A percentile compares a stretch with the other conserved stretches of the same genome.
phyloP scores from a whole-genome alignment of 2,888 invertebrate genomes.

The Oeneis ivallda region DNA sequence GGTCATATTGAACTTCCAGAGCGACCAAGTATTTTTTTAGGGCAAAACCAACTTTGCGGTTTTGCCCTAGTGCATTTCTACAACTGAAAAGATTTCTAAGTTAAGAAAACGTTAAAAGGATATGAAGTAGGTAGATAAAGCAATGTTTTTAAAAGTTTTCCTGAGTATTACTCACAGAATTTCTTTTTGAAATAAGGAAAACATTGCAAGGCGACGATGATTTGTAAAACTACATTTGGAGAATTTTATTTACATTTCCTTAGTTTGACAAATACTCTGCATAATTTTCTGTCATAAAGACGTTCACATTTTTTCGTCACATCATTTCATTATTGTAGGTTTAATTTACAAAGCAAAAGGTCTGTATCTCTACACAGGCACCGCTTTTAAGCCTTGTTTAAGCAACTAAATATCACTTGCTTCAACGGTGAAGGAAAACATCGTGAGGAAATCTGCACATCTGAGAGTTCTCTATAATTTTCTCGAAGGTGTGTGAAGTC shows the following conservation, averaged over 20 bases:
- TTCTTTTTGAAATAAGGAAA: conserved; percentile 25
- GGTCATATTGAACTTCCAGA: conserved; percentile 31
- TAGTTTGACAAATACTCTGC: conserved; percentile 5
- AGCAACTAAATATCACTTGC: too few relatives aligned
- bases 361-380: too few relatives aligned
- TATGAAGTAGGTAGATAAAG: conserved; percentile 1
- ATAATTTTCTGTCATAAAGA: conserved; percentile 7
- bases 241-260: neutral
- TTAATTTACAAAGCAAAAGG: too few relatives aligned
- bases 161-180: conserved; percentile 16
- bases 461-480: too few relatives aligned
- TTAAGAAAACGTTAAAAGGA: too few relatives aligned
- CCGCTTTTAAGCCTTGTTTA: too few relatives aligned
- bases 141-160: neutral
- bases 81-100: conserved; percentile 25
- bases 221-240: conserved; percentile 19
- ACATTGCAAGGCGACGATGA: conserved; percentile 13
- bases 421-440: too few relatives aligned
- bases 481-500: too few relatives aligned
- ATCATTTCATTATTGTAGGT: neutral
- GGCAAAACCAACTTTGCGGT: conserved; percentile 11
- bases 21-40: conserved; percentile 25
- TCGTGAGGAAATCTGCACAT: too few relatives aligned
- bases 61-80: conserved; percentile 26
- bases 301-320: neutral